phyloP scores from a whole-genome alignment of 2,113 vertebrate genomes.

The Pyrgilauda ruficollis region DNA sequence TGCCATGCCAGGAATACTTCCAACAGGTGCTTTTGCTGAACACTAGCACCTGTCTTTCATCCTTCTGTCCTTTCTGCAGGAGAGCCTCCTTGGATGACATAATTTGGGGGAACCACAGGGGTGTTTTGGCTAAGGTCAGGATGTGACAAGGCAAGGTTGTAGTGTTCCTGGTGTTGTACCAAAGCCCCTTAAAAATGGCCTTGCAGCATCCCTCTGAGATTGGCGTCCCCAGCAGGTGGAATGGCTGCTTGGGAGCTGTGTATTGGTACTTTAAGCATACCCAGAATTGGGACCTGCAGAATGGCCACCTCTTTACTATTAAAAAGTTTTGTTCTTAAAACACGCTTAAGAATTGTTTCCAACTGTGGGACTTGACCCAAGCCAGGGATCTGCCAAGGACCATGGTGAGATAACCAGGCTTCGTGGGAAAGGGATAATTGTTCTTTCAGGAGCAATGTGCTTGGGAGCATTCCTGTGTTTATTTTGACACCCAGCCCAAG shows the following conservation, averaged over 20 bases:
- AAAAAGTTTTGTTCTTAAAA: not conserved
- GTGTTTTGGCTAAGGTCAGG: not conserved
- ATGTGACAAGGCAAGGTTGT: not conserved
- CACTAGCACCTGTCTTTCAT: not conserved
- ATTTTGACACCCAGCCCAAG: not conserved
- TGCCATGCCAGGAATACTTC: not conserved
- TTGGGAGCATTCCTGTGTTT: not conserved
- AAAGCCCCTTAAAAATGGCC: not conserved
- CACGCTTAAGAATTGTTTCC: not conserved
- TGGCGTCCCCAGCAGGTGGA: not conserved
- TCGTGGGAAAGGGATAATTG: not conserved
- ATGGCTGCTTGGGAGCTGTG: not conserved
- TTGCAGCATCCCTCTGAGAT: not conserved
- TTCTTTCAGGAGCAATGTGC: not conserved
- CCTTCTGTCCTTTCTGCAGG: not conserved
- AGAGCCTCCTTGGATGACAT: not conserved
- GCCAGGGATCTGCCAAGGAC: fast-evolving
- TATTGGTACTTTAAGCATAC: not conserved
- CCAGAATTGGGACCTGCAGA: not conserved
- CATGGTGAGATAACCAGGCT: not conserved
- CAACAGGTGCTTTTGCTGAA: not conserved
- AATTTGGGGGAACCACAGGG: not conserved
- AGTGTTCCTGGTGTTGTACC: not conserved
- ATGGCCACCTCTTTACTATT: not conserved
- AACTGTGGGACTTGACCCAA: not conserved